Conservation (phyloP, 2,888 invertebrate species). For the Caenorhabditis sp. region DNA sequence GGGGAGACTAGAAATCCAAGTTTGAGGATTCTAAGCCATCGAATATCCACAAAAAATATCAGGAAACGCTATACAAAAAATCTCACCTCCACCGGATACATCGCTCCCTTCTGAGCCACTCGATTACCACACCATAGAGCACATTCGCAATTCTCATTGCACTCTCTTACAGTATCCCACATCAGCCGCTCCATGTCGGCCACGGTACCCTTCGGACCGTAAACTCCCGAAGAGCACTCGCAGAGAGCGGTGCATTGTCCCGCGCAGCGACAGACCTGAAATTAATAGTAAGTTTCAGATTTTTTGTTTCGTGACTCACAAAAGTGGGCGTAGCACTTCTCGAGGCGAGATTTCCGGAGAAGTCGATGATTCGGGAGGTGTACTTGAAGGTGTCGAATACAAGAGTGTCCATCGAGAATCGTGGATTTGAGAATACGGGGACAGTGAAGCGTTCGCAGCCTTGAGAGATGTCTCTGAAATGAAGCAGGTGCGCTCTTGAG, state of each 20-base stretch:
- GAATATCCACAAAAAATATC: too few species aligned
- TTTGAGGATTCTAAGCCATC: too few species aligned
- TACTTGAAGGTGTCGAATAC: conserved; percentile 65
- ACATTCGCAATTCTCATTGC: conserved; percentile 72
- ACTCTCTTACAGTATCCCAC: conserved; percentile 68
- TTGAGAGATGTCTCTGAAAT: conserved; percentile 70
- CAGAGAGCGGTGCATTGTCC: conserved; percentile 39
- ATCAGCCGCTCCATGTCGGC: conserved; percentile 53
- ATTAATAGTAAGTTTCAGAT: background rate
- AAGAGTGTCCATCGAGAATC: conserved; percentile 24
- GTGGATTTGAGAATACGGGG: conserved; percentile 60
- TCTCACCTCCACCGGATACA: conserved; percentile 69
- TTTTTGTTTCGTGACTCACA: conserved; percentile 14
- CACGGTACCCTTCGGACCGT: conserved; percentile 44
- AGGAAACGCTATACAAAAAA: too few species aligned
- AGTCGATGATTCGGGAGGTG: conserved; percentile 65
- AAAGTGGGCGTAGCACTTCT: conserved; percentile 47
- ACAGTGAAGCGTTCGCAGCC: conserved; percentile 72
- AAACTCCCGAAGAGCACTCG: conserved; percentile 48
- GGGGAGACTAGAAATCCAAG: too few species aligned
- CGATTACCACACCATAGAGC: conserved; percentile 75
- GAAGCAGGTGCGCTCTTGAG: too few species aligned
- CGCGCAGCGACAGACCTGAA: conserved; percentile 27
- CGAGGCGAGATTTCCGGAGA: conserved; percentile 21
- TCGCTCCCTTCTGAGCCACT: conserved; percentile 76